Evolutionary conservation across 2,113 vertebrate species (phyloP).

Genomic region (Vidua macroura): DNA sequence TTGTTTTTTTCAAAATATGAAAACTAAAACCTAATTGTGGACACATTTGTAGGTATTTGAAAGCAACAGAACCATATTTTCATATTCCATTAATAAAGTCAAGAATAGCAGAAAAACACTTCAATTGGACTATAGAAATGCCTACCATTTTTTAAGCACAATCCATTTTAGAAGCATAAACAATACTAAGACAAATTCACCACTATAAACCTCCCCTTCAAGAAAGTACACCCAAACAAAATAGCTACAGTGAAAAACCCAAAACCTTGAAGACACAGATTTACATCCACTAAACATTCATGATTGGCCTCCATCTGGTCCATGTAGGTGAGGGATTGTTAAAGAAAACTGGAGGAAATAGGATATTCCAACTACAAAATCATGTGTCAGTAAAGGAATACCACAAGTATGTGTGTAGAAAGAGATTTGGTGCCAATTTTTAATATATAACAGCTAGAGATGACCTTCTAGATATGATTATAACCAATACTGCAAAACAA

Average conservation of each 20-base stretch:
- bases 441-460: neutral
- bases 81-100: neutral
- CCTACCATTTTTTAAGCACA: neutral
- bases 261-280: neutral
- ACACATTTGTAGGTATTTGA: neutral
- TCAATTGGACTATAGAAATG: neutral
- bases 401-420: neutral
- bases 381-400: neutral
- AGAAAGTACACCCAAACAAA: neutral
- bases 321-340: neutral
- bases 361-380: neutral
- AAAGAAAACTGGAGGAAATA: neutral
- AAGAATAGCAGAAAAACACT: neutral
- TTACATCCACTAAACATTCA: neutral
- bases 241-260: neutral
- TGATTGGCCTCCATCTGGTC: neutral
- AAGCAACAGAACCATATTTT: neutral
- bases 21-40: neutral
- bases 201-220: neutral
- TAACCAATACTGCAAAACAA: neutral
- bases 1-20: neutral
- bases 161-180: neutral
- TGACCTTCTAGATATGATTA: neutral
- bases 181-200: neutral
- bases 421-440: neutral